Conservation (phyloP, 37 sponge, comb jelly and placozoan species). For the Petrosia ficiformis region DNA sequence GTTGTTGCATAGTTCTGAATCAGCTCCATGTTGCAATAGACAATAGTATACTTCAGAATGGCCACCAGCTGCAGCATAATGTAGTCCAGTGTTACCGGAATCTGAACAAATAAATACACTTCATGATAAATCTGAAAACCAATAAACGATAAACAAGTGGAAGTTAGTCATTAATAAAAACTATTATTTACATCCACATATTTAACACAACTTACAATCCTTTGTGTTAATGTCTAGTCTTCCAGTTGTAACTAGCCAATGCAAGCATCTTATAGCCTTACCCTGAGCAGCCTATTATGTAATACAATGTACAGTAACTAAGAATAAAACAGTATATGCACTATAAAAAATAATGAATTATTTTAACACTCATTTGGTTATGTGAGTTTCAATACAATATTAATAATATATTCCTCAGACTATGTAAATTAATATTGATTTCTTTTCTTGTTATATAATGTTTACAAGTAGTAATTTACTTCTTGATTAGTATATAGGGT, state of each 20-base stretch:
- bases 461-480: too few species aligned
- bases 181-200: too few species aligned
- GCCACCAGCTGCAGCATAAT: conserved; percentile 66
- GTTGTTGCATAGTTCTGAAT: neutral
- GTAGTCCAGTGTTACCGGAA: conserved; percentile 36
- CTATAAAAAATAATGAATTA: too few species aligned
- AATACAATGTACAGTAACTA: neutral
- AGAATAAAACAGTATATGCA: neutral
- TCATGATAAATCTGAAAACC: neutral
- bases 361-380: too few species aligned
- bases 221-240: conserved; percentile 12
- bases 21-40: conserved; percentile 62
- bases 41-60: conserved; percentile 62
- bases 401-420: too few species aligned
- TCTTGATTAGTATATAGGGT: too few species aligned
- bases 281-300: conserved; percentile 55
- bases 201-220: conserved; percentile 53
- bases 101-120: conserved; percentile 4
- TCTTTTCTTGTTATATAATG: too few species aligned
- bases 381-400: too few species aligned
- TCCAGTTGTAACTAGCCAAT: conserved; percentile 67
- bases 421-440: too few species aligned
- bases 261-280: conserved; percentile 43
- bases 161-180: too few species aligned
- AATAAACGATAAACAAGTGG: neutral